Percentiles rank a stretch among this genome's conserved stretches.
Evolutionary conservation across 2,888 invertebrate genomes (phyloP).

Genomic region (Xestia c-nigrum): DNA sequence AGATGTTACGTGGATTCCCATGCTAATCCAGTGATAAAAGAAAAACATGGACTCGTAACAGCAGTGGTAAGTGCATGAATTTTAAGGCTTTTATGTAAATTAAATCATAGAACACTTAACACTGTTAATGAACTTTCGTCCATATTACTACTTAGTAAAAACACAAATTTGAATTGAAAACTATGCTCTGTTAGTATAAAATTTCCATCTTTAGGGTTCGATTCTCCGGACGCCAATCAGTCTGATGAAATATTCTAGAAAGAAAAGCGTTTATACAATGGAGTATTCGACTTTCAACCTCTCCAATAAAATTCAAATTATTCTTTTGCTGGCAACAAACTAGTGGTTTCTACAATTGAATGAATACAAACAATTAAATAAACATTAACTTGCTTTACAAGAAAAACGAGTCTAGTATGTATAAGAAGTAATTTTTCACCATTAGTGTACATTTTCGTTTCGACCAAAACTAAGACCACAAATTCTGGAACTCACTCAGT

Average conservation of each 20-base stretch:
- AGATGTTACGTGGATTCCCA: conserved; percentile 58
- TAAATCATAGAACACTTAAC: not conserved
- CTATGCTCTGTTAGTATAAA: not conserved
- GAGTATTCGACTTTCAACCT: conserved; percentile 16
- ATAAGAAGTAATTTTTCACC: conserved; percentile 43
- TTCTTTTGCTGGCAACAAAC: not conserved
- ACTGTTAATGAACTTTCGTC: conserved; percentile 2
- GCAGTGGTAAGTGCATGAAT: conserved; percentile 40
- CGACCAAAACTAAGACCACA: conserved; percentile 48
- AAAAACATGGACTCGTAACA: conserved; percentile 47
- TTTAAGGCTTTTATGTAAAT: conserved; percentile 15
- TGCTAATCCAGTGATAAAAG: conserved; percentile 57
- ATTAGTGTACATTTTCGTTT: conserved; percentile 49
- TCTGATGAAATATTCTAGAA: conserved; percentile 21
- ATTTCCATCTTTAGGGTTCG: conserved; percentile 4
- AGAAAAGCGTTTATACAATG: conserved; percentile 22
- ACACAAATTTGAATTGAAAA: conserved; percentile 8
- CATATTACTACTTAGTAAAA: not conserved
- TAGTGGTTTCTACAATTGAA: not conserved
- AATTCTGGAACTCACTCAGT: conserved; percentile 60
- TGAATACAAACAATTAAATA: conserved; percentile 15
- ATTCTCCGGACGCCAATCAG: not conserved
- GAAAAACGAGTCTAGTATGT: conserved; percentile 19
- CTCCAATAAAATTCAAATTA: not conserved
- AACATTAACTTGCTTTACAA: not conserved